Evolutionary conservation across 2,797 vertebrate genomes (phyloP), one percentile per base, ranked within the genome.

Genomic region (Perodicticus potto): DNA sequence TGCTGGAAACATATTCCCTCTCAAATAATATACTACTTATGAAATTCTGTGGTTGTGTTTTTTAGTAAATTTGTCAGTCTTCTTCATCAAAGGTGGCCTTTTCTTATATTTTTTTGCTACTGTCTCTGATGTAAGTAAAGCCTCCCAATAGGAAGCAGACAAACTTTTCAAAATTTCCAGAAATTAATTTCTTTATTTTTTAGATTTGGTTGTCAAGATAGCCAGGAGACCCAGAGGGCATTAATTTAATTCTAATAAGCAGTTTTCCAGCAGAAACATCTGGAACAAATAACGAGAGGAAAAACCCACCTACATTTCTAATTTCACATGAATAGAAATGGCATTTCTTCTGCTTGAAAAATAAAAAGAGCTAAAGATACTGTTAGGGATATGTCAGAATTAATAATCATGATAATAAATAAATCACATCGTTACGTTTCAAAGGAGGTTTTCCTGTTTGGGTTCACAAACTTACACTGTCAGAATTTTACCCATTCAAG

Each of bases 261-360:
- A 70, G 23, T 63, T 94, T 80, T 55, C 49, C 40, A 89, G 45
- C 59, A 89, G 78, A 83, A 77, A 92, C 76, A 49, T 70, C 57
- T 83, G 82, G 20, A 80, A 82, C 55, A 83, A 49, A n/a, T 57
- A 13, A 40, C 49, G 40, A 93, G 63, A 91, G 40, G 65, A 78
- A 94, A 82, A 87, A 59, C 14, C 22, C 5, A 32, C 17, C 23
- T 53, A 86, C 16, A 34, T 74, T 93, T 70, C 40, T 92, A 80
- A 81, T 72, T 86, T 84, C 70, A 49, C 25, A 9, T 53, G 32
- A 83, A 16, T 72, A 43, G 19, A 92, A 65, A 29, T 73, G n/a
- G 25, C 57, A 53, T 91, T 70, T 72, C 45, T 88, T 81, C 22
- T 74, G 65, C 69, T 83, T 85, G 59, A 73, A 10, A 72, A n/a